Evolutionary conservation across 2,888 invertebrate species (phyloP).

Genomic region (Xestia sexstrigata): DNA sequence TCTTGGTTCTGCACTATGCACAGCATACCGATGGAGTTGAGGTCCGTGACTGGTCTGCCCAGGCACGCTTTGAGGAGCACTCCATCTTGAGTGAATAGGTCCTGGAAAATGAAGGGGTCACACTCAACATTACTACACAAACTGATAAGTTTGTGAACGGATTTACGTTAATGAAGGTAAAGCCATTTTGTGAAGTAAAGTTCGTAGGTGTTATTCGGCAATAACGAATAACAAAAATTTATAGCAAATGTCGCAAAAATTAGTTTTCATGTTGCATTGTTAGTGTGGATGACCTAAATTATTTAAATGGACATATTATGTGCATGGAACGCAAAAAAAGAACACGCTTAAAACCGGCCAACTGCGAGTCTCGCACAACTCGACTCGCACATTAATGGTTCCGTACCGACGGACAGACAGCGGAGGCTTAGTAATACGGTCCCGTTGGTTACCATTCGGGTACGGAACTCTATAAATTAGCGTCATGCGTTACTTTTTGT

Average conservation of each 20-base stretch:
- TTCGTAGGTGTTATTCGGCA: neutral
- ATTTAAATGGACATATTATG: too few relatives aligned
- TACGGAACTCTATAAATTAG: too few relatives aligned
- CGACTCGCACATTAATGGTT: too few relatives aligned
- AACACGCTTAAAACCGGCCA: too few relatives aligned
- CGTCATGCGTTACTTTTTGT: neutral
- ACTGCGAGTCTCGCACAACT: too few relatives aligned
- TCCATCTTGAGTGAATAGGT: constrained; percentile 95
- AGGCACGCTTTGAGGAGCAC: constrained; percentile 93
- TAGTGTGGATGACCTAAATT: neutral
- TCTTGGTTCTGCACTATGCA: constrained; percentile 92
- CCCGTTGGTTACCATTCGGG: too few relatives aligned
- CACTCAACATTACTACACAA: neutral
- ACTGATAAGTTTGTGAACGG: neutral
- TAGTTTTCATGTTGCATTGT: neutral
- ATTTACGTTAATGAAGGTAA: neutral
- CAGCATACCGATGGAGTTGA: constrained; percentile 93
- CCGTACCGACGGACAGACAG: too few relatives aligned
- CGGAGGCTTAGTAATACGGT: too few relatives aligned
- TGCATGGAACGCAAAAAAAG: too few relatives aligned
- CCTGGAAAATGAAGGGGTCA: constrained; percentile 81
- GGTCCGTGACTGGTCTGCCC: constrained; percentile 91
- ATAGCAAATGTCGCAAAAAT: too few relatives aligned
- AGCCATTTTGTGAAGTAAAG: neutral
- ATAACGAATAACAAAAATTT: neutral